These are phyloP conservation scores for Pachyseris speciosa DNA, from an alignment of 64 coral and sea anemone species.

Conservation along the genomic window DNA sequence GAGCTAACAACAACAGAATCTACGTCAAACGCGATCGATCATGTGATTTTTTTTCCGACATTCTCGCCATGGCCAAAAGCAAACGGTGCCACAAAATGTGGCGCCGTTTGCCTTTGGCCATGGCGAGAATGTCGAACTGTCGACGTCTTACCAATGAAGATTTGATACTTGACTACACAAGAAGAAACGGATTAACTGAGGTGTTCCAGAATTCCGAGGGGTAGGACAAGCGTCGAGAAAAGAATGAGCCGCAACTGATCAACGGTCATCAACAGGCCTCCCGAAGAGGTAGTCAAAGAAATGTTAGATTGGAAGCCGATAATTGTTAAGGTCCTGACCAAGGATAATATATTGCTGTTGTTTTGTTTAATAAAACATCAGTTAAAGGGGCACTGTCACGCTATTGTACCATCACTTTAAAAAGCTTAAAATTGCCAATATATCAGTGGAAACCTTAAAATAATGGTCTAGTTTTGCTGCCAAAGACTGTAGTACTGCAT, in stretches of 20 bases:
- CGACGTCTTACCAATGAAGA: too few relatives aligned
- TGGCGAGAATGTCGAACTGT: background rate
- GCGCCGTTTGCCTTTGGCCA: background rate
- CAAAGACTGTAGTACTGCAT: too few relatives aligned
- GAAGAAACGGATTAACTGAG: background rate
- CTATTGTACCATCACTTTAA: too few relatives aligned
- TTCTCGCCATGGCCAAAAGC: too few relatives aligned
- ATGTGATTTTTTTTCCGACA: background rate
- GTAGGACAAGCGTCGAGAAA: background rate
- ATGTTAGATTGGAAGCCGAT: too few relatives aligned
- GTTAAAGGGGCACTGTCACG: too few relatives aligned
- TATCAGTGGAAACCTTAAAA: too few relatives aligned
- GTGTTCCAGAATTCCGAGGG: background rate
- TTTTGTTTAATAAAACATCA: background rate
- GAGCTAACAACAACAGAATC: background rate
- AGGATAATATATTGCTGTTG: background rate
- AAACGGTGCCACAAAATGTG: too few relatives aligned
- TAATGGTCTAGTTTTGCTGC: too few relatives aligned
- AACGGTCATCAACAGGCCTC: background rate
- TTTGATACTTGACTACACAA: background rate
- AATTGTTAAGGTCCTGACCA: background rate
- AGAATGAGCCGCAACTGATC: background rate
- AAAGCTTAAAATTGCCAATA: too few relatives aligned
- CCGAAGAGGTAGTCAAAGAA: background rate
- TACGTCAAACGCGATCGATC: background rate